phyloP scores from a whole-genome alignment of 2,797 vertebrate species.

The Cyclura pinguis region DNA sequence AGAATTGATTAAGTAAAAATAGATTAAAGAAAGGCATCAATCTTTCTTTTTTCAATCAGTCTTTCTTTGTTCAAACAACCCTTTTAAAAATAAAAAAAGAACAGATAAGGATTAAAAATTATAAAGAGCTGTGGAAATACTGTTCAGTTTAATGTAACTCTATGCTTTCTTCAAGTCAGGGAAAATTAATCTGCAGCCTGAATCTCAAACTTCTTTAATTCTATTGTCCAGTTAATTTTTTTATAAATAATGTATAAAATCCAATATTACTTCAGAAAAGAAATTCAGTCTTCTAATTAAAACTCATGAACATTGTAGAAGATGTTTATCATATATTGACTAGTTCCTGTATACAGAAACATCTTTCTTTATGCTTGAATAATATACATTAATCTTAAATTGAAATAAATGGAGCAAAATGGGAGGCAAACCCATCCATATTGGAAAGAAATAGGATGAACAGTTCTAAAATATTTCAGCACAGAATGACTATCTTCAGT shows the following conservation, averaged over 20 bases:
- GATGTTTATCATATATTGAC: slow-evolving; percentile 22
- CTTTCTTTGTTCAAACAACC: not conserved
- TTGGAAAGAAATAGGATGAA: slow-evolving; percentile 31
- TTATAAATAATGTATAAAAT: slow-evolving; percentile 31
- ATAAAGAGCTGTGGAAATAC: not conserved
- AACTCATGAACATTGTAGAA: slow-evolving; percentile 39
- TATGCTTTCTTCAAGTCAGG: slow-evolving; percentile 1
- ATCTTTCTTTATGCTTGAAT: slow-evolving; percentile 32
- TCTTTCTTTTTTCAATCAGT: not conserved
- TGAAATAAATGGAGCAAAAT: slow-evolving; percentile 47
- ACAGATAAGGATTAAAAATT: not conserved
- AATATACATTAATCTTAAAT: slow-evolving; percentile 9
- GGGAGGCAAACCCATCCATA: slow-evolving; percentile 33
- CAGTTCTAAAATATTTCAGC: slow-evolving; percentile 14
- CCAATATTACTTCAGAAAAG: slow-evolving; percentile 14
- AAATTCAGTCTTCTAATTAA: slow-evolving; percentile 29
- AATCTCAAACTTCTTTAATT: not conserved
- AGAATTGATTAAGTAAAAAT: not conserved
- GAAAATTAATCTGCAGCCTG: not conserved
- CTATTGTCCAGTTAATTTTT: slow-evolving; percentile 24
- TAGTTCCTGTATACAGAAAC: slow-evolving; percentile 31
- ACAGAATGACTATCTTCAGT: not conserved
- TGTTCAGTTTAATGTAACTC: slow-evolving; percentile 7
- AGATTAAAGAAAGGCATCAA: not conserved
- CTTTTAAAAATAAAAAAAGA: not conserved